Evolutionary conservation across 2,113 vertebrate species (phyloP).

Genomic region (Solea senegalensis): DNA sequence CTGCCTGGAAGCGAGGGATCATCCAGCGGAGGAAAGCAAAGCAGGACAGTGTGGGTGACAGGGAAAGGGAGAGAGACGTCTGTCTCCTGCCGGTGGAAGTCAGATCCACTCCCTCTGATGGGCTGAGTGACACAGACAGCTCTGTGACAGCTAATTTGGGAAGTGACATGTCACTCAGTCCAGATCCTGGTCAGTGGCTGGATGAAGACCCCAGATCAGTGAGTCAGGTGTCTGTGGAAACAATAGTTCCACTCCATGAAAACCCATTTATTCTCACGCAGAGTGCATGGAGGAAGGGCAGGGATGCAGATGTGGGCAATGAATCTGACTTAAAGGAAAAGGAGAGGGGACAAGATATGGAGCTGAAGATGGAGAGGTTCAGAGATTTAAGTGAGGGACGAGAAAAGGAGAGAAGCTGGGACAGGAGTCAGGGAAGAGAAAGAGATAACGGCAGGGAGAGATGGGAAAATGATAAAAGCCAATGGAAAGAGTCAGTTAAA

Average conservation of each 20-base stretch:
- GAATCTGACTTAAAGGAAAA: slow-evolving; percentile 57
- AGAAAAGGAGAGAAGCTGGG: slow-evolving; percentile 56
- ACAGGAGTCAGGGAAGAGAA: slow-evolving; percentile 62
- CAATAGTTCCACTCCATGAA: slow-evolving; percentile 84
- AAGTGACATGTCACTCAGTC: slow-evolving; percentile 51
- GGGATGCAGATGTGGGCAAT: slow-evolving; percentile 38
- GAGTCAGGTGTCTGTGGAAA: slow-evolving; percentile 80
- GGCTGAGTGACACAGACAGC: slow-evolving; percentile 59
- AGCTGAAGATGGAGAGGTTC: slow-evolving; percentile 58
- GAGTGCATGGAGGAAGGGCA: slow-evolving; percentile 67
- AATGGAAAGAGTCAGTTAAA: slow-evolving; percentile 54
- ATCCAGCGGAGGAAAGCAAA: slow-evolving; percentile 86
- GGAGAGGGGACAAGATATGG: slow-evolving; percentile 66
- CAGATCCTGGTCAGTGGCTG: slow-evolving; percentile 61
- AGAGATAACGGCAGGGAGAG: slow-evolving; percentile 43
- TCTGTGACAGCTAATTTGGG: slow-evolving; percentile 42
- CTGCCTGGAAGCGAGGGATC: slow-evolving; percentile 89
- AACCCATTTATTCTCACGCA: slow-evolving; percentile 87
- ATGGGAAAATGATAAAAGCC: slow-evolving; percentile 45
- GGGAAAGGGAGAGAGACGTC: slow-evolving; percentile 55
- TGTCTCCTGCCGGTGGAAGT: slow-evolving; percentile 51
- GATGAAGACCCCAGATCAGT: slow-evolving; percentile 53
- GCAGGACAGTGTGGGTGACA: slow-evolving; percentile 74
- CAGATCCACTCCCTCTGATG: slow-evolving; percentile 41
- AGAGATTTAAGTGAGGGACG: slow-evolving; percentile 64